Conservation (phyloP, 2,113 vertebrate species). For the Tragulus kanchil region DNA sequence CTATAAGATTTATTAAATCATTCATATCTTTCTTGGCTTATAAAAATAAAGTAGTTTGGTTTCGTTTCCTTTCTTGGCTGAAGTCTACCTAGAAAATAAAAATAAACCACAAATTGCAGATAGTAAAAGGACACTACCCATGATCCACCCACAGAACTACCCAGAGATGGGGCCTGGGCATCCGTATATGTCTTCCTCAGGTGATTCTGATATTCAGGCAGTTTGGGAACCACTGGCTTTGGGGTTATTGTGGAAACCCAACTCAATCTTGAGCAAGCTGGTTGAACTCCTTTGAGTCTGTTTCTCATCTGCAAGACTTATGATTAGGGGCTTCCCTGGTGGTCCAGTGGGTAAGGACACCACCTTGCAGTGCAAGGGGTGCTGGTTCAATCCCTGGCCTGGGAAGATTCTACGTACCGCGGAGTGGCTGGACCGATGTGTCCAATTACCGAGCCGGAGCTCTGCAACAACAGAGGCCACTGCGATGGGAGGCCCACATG, state of each 20-base stretch:
- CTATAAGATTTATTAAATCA: not conserved
- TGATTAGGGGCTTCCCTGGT: not conserved
- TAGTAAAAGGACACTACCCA: not conserved
- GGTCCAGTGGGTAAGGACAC: no score
- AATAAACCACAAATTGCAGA: not conserved
- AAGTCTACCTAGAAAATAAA: constrained; percentile 12
- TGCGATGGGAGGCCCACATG: no score
- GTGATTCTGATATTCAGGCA: not conserved
- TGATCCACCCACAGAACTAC: not conserved
- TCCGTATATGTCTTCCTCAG: not conserved
- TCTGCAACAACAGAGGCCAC: no score
- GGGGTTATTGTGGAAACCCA: not conserved
- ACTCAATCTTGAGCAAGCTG: not conserved
- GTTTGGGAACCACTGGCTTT: not conserved
- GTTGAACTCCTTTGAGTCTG: not conserved
- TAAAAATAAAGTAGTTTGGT: not conserved
- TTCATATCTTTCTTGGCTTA: not conserved
- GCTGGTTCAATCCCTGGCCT: no score
- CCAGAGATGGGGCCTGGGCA: not conserved
- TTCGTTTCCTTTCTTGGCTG: constrained; percentile 48
- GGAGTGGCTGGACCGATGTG: no score
- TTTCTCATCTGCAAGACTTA: not conserved
- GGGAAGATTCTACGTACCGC: no score
- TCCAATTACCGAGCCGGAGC: no score
- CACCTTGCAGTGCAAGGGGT: no score